A percentile compares a stretch with the other conserved stretches of the same genome.
Conservation (phyloP, 2,113 vertebrate species). For the Orthonyx spaldingii region DNA sequence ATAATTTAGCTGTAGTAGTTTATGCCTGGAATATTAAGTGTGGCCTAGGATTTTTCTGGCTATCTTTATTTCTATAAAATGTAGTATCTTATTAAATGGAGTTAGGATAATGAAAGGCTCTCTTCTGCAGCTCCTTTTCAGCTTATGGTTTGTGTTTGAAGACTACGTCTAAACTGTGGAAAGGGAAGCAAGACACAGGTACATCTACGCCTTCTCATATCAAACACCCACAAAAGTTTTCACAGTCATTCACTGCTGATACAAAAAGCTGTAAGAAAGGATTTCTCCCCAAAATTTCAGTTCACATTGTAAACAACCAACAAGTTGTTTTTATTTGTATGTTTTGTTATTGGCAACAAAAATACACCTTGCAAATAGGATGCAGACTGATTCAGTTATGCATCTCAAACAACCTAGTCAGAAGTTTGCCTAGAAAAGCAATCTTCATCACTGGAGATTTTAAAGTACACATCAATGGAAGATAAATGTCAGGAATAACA, state of each 20-base stretch:
- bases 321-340: too few relatives aligned
- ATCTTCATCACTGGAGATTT: not conserved
- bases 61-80: not conserved
- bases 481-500: not conserved
- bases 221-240: not conserved
- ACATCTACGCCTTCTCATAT: not conserved
- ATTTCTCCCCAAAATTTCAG: not conserved
- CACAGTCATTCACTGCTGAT: not conserved
- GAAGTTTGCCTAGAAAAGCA: not conserved
- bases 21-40: not conserved
- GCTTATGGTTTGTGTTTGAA: not conserved
- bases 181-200: not conserved
- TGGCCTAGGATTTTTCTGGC: not conserved
- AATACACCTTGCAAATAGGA: not conserved
- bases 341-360: not conserved
- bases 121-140: not conserved
- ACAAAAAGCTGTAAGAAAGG: not conserved
- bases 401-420: not conserved
- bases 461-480: not conserved
- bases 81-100: not conserved
- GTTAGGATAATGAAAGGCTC: not conserved
- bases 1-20: not conserved
- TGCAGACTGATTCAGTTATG: not conserved
- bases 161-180: not conserved
- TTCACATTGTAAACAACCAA: not conserved